phyloP scores from a whole-genome alignment of 2,113 vertebrate genomes.

The Cephalopholis sonnerati region DNA sequence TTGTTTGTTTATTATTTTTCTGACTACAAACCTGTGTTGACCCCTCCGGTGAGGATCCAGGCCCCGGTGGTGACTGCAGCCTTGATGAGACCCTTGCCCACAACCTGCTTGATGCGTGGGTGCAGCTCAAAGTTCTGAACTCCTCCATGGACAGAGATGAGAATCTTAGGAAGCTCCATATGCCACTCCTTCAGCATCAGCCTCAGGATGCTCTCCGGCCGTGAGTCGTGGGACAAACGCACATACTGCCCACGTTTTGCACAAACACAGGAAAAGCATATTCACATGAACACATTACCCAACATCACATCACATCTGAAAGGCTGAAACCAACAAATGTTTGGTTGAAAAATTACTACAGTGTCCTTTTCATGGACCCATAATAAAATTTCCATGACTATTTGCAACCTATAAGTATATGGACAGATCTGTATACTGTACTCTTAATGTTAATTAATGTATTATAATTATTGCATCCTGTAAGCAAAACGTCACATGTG shows the following conservation, averaged over 20 bases:
- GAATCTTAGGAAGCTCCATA: conserved; percentile 98
- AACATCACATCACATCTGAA: neutral
- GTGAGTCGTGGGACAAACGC: conserved; percentile 93
- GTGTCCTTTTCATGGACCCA: too few relatives aligned
- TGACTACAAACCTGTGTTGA: conserved; percentile 91
- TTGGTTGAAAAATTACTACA: neutral
- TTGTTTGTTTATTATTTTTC: neutral
- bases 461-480: too few relatives aligned
- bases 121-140: conserved; percentile 99
- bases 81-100: conserved; percentile 99
- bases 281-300: neutral
- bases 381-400: too few relatives aligned
- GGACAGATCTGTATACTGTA: too few relatives aligned
- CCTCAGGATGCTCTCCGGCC: conserved; percentile 93
- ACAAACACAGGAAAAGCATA: conserved; percentile 3
- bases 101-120: conserved; percentile 96
- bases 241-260: conserved; percentile 87
- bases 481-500: too few relatives aligned
- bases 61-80: conserved; percentile 98
- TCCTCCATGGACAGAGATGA: conserved; percentile 98
- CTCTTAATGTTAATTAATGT: too few relatives aligned
- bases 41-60: conserved; percentile 99
- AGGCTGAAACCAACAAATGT: neutral
- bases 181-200: conserved; percentile 99
- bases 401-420: too few relatives aligned